Base-by-base conservation (phyloP, 2,113 vertebrate species). In the Syngnathus typhle region DNA sequence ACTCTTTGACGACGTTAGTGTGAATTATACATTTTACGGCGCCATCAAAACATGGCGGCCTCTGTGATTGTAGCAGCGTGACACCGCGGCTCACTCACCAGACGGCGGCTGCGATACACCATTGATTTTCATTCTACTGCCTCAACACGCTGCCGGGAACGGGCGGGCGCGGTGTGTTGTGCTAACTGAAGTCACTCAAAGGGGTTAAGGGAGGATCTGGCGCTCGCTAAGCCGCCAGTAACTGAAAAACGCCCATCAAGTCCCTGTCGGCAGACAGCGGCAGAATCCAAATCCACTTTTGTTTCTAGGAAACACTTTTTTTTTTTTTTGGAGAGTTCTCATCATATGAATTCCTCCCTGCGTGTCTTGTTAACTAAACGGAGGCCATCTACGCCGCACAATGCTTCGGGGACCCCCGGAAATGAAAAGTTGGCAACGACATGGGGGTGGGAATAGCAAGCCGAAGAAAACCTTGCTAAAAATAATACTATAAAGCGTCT, bases 351-450 rank as follows among this genome's bases (percentile, higher is more conserved):
- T 47, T 32, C 10, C 55, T 75, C 38, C 66, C 60, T 52, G 2
- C 23, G 9, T 65, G 13, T 75, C 60, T 70, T 36, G 63, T 70
- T 73, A 15, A 62, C 39, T 78, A 65, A 70, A 49, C 47, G 56
- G 64, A 47, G 21, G 55, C 55, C 67, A 76, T 84, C 54, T 84
- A 81, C 77, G 19, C 80, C 36, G 55, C 66, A 68, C 64, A 70
- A 67, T 66, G 55, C 58, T 54, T 70, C 62, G 49, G 58, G 56
- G 72, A 76, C 68, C 76, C 27, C 76, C 79, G 87, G 79, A 85
- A 85, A 87, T 77, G 71, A 86, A 75, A 60, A 70, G 54, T 23
- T 49, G 37, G 66, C 70, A 87, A 79, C 70, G 77, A 15, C 15
- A 43, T 11, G 1, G 41, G 41, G 41, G 41, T 36, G 36, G 51